Conservation (phyloP, 2,888 invertebrate genomes). For the Acleris cristana region DNA sequence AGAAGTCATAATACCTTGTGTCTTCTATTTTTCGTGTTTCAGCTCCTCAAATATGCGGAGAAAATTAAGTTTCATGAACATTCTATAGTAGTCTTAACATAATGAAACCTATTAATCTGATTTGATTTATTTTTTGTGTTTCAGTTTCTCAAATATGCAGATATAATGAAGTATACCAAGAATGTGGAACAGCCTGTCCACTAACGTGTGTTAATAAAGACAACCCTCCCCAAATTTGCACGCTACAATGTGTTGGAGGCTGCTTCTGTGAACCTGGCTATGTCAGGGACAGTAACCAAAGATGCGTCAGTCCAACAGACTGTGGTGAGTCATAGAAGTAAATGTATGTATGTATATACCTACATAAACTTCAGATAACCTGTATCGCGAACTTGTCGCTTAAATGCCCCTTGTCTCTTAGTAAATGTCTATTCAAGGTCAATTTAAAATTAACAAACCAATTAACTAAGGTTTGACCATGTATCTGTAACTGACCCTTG, state of each 20-base stretch:
- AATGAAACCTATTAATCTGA: no score
- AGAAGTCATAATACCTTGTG: no score
- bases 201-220: constrained; percentile 28
- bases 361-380: no score
- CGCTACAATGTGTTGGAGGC: constrained; percentile 12
- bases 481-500: no score
- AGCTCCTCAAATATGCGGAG: constrained; percentile 17
- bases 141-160: constrained; percentile 12
- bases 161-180: constrained; percentile 20
- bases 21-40: neutral
- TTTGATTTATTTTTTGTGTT: no score
- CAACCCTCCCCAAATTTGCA: constrained; percentile 17
- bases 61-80: constrained; percentile 28
- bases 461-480: no score
- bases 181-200: constrained; percentile 30
- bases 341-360: no score
- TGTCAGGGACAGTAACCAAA: constrained; percentile 11
- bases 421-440: neutral
- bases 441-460: no score
- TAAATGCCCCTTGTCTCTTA: no score
- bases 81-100: no score
- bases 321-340: constrained; percentile 28
- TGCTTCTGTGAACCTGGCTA: constrained; percentile 31
- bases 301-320: constrained; percentile 24
- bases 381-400: no score